Evolutionary conservation across 23 tunicate species (phyloP).

Genomic region (Diplosoma virens): DNA sequence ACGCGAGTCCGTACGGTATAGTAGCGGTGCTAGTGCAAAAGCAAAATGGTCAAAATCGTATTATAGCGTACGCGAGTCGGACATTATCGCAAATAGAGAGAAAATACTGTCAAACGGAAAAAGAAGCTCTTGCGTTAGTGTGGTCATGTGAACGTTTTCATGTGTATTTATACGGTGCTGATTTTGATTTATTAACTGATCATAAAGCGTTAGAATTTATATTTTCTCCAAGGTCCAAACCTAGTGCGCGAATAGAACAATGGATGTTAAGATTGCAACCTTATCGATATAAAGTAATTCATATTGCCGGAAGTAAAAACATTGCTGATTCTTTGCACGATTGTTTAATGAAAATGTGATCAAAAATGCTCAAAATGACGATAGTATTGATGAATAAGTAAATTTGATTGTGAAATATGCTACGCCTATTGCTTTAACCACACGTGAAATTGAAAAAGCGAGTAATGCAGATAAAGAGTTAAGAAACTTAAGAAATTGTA

Average conservation of each 20-base stretch:
- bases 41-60: background rate
- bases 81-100: background rate
- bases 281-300: background rate
- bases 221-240: slow-evolving; percentile 8
- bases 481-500: no score
- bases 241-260: slow-evolving; percentile 3
- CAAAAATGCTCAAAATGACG: background rate
- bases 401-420: no score
- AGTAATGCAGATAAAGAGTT: background rate
- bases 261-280: slow-evolving; percentile 10
- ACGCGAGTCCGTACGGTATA: slow-evolving; percentile 4
- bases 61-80: slow-evolving; percentile 6
- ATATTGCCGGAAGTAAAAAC: background rate
- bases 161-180: slow-evolving; percentile 8
- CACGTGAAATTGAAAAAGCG: slow-evolving; percentile 1
- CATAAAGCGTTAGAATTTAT: background rate
- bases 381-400: background rate
- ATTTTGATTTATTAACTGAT: slow-evolving; percentile 5
- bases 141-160: slow-evolving; percentile 13
- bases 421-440: background rate
- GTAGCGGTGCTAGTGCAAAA: background rate
- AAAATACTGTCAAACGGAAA: background rate
- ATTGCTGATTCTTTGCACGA: background rate
- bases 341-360: background rate
- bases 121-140: slow-evolving; percentile 10